Percentiles rank a stretch among this genome's conserved stretches.
Conservation (phyloP, 2,888 invertebrate genomes). For the Andricus curvator region DNA sequence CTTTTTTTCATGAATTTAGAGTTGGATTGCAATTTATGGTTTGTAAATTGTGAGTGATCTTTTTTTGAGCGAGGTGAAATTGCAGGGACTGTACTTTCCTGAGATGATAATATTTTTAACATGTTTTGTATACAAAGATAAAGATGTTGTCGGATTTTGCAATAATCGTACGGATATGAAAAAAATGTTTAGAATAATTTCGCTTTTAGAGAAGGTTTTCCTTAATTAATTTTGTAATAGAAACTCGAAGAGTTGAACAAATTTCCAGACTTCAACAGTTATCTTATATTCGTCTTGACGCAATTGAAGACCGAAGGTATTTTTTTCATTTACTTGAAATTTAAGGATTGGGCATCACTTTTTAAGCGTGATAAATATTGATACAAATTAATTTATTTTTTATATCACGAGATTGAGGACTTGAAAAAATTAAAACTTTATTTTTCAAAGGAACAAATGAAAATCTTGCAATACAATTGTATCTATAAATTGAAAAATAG, state of each 20-base stretch:
- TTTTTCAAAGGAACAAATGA: neutral
- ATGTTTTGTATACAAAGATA: neutral
- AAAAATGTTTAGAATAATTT: neutral
- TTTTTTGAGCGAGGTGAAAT: neutral
- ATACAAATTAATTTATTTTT: too few relatives aligned
- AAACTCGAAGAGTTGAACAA: constrained; percentile 99
- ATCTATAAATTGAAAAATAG: neutral
- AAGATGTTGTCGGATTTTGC: neutral
- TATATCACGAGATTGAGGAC: neutral
- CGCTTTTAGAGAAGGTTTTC: constrained; percentile 72
- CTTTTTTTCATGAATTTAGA: neutral
- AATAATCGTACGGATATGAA: neutral
- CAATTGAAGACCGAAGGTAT: constrained; percentile 92
- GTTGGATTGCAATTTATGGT: neutral
- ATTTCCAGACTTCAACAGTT: constrained; percentile 99
- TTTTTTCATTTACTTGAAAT: constrained; percentile 49
- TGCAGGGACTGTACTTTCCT: neutral
- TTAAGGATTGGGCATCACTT: neutral
- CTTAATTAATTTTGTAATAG: constrained; percentile 82
- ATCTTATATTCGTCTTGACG: constrained; percentile 98
- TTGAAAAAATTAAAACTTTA: neutral
- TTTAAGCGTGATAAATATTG: neutral
- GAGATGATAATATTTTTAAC: neutral
- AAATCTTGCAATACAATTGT: too few relatives aligned
- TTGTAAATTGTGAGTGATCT: neutral